Percentiles rank a stretch among this genome's conserved stretches.
These are phyloP conservation scores for Drosophila siamana DNA, from an alignment of 2,888 invertebrate species.

Conservation along the genomic window DNA sequence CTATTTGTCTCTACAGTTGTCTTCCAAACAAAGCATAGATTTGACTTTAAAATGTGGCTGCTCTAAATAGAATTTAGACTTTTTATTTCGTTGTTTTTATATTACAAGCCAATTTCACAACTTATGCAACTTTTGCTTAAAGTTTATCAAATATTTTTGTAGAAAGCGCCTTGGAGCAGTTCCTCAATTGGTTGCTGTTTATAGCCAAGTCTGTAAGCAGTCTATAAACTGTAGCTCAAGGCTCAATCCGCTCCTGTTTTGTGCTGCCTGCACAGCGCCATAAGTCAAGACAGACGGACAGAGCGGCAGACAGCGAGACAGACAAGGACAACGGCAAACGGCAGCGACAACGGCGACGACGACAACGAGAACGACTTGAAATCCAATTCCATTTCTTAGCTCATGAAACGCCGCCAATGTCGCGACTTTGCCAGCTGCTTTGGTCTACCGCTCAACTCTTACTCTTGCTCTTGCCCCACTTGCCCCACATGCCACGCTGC, in stretches of 20 bases:
- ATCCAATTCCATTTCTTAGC: conserved; percentile 75
- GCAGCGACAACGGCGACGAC: conserved; percentile 25
- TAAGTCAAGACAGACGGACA: conserved; percentile 60
- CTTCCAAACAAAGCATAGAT: too few relatives aligned
- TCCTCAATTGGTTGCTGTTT: too few relatives aligned
- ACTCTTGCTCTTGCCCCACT: not conserved
- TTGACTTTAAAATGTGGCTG: too few relatives aligned
- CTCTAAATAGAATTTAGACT: too few relatives aligned
- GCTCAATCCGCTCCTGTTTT: conserved; percentile 41
- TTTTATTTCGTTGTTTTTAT: too few relatives aligned
- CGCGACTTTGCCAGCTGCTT: conserved; percentile 50
- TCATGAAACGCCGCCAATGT: conserved; percentile 66
- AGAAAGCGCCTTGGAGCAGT: too few relatives aligned
- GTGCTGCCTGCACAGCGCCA: conserved; percentile 28
- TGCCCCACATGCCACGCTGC: too few relatives aligned
- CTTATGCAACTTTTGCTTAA: too few relatives aligned
- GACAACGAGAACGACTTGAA: conserved; percentile 47
- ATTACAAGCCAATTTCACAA: too few relatives aligned
- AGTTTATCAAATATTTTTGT: too few relatives aligned
- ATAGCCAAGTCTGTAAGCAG: too few relatives aligned
- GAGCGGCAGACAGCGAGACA: conserved; percentile 2
- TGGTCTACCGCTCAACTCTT: conserved; percentile 17
- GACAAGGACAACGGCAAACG: not conserved
- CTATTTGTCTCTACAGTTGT: too few relatives aligned
- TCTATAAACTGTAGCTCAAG: not conserved